Conservation (phyloP, 2,113 vertebrate species). For the Rhinopomastus cyanomelas region DNA sequence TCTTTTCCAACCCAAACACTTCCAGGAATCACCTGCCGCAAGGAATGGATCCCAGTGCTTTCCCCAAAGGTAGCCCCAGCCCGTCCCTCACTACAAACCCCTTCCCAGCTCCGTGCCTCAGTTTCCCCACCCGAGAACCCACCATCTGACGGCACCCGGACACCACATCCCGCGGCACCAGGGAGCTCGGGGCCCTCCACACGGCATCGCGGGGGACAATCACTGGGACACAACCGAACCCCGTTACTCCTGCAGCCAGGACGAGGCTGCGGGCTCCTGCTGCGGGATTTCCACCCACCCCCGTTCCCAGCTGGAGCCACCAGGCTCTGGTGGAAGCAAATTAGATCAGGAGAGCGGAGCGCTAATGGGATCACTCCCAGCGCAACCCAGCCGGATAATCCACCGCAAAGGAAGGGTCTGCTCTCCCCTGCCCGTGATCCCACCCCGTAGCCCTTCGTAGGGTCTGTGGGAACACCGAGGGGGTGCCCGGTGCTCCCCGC, state of each 20-base stretch:
- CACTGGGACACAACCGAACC: fast-evolving
- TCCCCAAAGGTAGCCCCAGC: fast-evolving
- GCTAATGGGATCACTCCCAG: not conserved
- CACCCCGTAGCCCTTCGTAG: not conserved
- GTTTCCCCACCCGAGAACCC: not conserved
- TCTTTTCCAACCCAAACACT: too few species aligned
- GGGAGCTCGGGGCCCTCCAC: fast-evolving
- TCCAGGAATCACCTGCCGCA: fast-evolving
- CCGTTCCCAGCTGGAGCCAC: not conserved
- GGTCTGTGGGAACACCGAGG: not conserved
- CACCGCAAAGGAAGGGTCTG: not conserved
- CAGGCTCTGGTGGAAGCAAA: constrained; percentile 26
- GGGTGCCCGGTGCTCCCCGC: not conserved
- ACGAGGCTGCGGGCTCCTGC: not conserved
- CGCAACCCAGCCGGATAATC: not conserved
- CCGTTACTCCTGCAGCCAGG: not conserved
- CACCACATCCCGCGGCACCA: not conserved
- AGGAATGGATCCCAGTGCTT: fast-evolving
- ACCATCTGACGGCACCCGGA: not conserved
- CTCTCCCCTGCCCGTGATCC: not conserved
- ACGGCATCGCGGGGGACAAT: fast-evolving
- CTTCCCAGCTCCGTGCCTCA: not conserved
- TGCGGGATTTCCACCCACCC: not conserved
- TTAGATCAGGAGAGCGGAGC: not conserved
- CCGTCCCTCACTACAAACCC: fast-evolving